These are phyloP conservation scores for Heliconius hermathena DNA, from an alignment of 1,140 invertebrate genomes.

Conservation along the genomic window DNA sequence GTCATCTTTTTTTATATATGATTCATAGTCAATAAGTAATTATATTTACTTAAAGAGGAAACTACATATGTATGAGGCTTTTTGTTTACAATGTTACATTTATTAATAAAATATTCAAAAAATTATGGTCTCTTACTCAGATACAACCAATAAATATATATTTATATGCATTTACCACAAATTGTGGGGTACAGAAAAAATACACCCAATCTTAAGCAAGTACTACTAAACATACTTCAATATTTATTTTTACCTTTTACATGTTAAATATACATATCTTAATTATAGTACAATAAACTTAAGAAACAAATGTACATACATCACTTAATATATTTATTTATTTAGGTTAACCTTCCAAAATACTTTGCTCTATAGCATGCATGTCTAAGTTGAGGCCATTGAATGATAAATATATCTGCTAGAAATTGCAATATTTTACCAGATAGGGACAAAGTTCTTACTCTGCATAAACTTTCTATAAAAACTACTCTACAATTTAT, in stretches of 20 bases:
- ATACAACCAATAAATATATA: conserved; percentile 1
- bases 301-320: not conserved
- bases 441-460: conserved; percentile 92
- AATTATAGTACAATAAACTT: not conserved
- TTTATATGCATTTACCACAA: not conserved
- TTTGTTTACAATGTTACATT: conserved; percentile 33
- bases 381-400: conserved; percentile 89
- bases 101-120: conserved; percentile 27
- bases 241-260: no score
- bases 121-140: conserved; percentile 2
- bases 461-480: conserved; percentile 97
- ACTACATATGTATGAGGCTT: conserved; percentile 34
- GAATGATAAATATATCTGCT: conserved; percentile 93
- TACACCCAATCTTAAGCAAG: no score
- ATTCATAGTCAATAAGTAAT: conserved; percentile 11
- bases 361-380: conserved; percentile 84
- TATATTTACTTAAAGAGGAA: conserved; percentile 16
- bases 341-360: conserved; percentile 84
- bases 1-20: conserved; percentile 20
- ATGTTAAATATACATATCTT: no score
- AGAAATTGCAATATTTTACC: conserved; percentile 93
- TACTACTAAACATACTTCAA: no score
- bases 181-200: not conserved
- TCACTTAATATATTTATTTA: not conserved
- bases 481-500: conserved; percentile 91